Conservation (phyloP, 2,113 vertebrate species). For the Xiphophorus couchianus region DNA sequence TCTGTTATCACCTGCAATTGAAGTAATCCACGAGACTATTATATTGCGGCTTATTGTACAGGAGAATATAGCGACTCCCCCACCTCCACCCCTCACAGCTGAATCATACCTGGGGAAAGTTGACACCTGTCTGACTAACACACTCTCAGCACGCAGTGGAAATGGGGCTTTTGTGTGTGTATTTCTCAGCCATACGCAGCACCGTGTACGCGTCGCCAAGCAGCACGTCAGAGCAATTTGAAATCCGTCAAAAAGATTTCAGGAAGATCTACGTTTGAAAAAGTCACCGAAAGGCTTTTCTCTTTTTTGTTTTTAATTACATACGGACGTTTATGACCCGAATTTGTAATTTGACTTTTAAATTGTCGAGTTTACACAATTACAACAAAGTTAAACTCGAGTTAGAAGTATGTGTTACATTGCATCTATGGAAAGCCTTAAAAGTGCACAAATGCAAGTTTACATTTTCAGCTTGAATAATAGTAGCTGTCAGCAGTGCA, state of each 20-base stretch:
- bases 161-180: neutral
- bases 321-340: too few relatives aligned
- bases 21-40: conserved; percentile 87
- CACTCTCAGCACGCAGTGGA: conserved; percentile 51
- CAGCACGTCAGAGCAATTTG: neutral
- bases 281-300: neutral
- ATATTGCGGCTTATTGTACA: conserved; percentile 84
- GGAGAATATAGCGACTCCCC: conserved; percentile 80
- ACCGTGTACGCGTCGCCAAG: neutral
- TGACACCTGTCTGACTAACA: conserved; percentile 73
- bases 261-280: neutral
- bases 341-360: too few relatives aligned
- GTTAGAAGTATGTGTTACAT: too few relatives aligned
- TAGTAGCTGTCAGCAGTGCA: too few relatives aligned
- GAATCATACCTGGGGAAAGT: conserved; percentile 76
- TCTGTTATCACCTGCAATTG: conserved; percentile 92
- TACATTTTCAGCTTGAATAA: too few relatives aligned
- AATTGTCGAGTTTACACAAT: too few relatives aligned
- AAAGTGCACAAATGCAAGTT: too few relatives aligned
- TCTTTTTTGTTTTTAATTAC: neutral
- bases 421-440: too few relatives aligned
- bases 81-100: conserved; percentile 58
- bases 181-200: neutral
- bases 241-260: neutral
- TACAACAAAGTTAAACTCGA: too few relatives aligned